Evolutionary conservation across 2,888 invertebrate species (phyloP).

Genomic region (Anarsia innoxiella): DNA sequence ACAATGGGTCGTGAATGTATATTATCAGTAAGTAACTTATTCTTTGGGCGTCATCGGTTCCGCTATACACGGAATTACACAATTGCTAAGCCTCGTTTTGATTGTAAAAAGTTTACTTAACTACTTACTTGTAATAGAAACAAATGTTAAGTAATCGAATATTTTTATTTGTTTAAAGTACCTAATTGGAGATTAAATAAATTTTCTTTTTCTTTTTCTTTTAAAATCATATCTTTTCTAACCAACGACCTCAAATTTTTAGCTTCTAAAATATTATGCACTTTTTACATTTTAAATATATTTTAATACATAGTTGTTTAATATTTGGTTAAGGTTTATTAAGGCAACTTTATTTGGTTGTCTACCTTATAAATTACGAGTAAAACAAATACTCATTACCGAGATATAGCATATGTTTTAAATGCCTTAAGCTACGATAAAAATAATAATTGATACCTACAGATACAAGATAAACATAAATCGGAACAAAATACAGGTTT

Average conservation of each 20-base stretch:
- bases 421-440: no score
- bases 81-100: constrained; percentile 32
- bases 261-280: neutral
- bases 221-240: neutral
- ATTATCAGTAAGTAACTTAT: constrained; percentile 17
- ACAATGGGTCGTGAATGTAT: neutral
- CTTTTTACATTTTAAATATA: no score
- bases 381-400: no score
- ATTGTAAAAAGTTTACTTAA: neutral
- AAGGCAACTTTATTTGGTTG: no score
- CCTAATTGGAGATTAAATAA: neutral
- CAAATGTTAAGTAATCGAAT: neutral
- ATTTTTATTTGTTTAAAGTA: neutral
- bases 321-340: no score
- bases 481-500: no score
- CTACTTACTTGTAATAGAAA: neutral
- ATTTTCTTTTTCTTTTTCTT: neutral
- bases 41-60: constrained; percentile 35
- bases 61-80: constrained; percentile 32
- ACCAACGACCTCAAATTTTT: neutral
- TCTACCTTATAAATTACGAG: no score
- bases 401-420: no score
- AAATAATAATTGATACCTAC: no score
- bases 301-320: no score
- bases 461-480: no score